Conservation (phyloP, 2,797 vertebrate genomes). For the Eidolon dupreanum region DNA sequence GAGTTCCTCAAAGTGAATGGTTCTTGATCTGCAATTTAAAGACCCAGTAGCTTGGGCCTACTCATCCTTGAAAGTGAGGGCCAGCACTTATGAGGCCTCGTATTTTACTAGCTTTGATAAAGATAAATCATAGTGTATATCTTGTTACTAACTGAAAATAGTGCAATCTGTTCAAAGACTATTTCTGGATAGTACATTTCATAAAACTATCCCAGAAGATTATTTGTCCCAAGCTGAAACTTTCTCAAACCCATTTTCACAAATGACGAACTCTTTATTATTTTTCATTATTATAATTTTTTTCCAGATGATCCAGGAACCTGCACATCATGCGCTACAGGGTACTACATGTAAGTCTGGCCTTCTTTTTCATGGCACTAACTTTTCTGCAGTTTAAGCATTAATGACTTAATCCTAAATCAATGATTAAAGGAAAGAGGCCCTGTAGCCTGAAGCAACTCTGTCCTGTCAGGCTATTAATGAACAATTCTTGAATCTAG, state of each 20-base stretch:
- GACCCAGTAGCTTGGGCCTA: constrained; percentile 21
- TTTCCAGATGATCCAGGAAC: constrained; percentile 87
- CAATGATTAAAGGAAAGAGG: constrained; percentile 61
- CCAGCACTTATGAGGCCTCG: constrained; percentile 36
- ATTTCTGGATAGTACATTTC: constrained; percentile 40
- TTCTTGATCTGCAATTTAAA: constrained; percentile 4
- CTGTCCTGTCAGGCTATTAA: constrained; percentile 56
- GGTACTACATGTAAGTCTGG: constrained; percentile 92
- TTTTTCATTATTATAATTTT: constrained; percentile 73
- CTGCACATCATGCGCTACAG: constrained; percentile 89
- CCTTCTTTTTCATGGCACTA: neutral
- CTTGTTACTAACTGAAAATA: constrained; percentile 50
- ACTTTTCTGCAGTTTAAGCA: constrained; percentile 62
- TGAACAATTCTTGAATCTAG: constrained; percentile 55
- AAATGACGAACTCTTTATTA: constrained; percentile 28
- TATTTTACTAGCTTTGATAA: constrained; percentile 50
- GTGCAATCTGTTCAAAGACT: constrained; percentile 50
- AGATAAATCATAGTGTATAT: constrained; percentile 12
- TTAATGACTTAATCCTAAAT: constrained; percentile 39
- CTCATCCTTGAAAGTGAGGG: neutral
- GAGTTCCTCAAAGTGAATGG: neutral
- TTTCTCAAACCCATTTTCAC: constrained; percentile 52
- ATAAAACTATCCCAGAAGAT: constrained; percentile 9
- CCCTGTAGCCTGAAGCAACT: constrained; percentile 47
- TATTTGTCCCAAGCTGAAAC: constrained; percentile 16